Conservation (phyloP, 2,888 invertebrate genomes). For the Caenorhabditis sp. region DNA sequence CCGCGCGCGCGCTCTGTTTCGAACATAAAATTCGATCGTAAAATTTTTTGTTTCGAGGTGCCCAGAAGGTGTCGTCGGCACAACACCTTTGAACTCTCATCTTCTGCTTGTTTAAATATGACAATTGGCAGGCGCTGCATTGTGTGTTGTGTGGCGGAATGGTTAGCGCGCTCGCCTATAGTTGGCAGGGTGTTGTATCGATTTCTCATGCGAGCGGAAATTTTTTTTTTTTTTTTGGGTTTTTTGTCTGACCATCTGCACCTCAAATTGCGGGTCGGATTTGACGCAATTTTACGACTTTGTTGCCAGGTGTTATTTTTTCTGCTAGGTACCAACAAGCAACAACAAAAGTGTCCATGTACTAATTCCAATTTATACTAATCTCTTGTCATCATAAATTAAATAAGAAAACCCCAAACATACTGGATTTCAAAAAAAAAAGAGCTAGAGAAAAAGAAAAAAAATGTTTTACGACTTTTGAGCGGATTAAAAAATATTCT, state of each 20-base stretch:
- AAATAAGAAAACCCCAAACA: not conserved
- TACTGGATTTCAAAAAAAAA: not conserved
- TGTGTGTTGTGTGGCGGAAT: too few species aligned
- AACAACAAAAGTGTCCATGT: not conserved
- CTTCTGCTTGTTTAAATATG: not conserved
- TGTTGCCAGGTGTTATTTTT: not conserved
- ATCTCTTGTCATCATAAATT: not conserved
- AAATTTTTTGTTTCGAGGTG: not conserved
- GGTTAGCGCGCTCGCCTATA: too few species aligned
- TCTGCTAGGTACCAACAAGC: too few species aligned
- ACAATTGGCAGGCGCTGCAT: too few species aligned
- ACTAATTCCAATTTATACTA: constrained; percentile 1
- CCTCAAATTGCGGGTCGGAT: not conserved
- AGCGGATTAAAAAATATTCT: not conserved
- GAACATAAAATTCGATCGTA: not conserved
- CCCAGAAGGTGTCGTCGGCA: constrained; percentile 1
- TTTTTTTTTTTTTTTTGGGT: not conserved
- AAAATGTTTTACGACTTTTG: not conserved
- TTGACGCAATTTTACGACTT: not conserved
- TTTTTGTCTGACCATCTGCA: not conserved
- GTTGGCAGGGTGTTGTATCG: too few species aligned
- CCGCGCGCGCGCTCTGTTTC: not conserved
- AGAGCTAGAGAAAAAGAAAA: not conserved
- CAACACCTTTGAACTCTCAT: not conserved
- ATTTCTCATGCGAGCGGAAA: not conserved